Evolutionary conservation across 2,888 invertebrate genomes (phyloP), one percentile per base, ranked within the genome.

Genomic region (Drosophila borealis): DNA sequence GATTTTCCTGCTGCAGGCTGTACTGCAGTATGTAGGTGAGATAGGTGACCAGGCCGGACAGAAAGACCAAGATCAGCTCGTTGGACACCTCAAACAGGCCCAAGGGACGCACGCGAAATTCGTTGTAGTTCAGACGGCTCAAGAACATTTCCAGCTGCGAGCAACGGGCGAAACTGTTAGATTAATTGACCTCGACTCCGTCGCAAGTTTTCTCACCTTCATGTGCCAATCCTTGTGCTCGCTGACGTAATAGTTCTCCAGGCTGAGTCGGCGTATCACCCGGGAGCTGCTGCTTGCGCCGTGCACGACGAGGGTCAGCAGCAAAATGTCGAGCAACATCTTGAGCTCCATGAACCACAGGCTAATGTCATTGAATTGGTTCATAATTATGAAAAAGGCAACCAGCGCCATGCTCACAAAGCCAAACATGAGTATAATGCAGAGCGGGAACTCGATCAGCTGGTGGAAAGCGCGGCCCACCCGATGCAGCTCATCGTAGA

Each of bases 21-120:
- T 61, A 76, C 70, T 88, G 84, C 13, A 86, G 25, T 25, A 88
- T 61, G 17, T 76, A 89, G 21, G 81, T 80, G 25, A 89, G 54
- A 45, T 84, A 86, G 34, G 84, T 89, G 42, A 90, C 64, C 69
- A 88, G 55, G 0, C 67, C 78, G 4, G 89, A 88, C 2, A 89
- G 25, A 51, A 80, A 83, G 39, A 85, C 67, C 46, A 89, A 60
- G 11, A 77, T 77, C 14, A 89, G 60, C 49, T 81, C 71, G 51
- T 89, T 90, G 48, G 85, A 83, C 11, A 90, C 70, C 50, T 89
- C 87, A n/a, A 89, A 87, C 0, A 90, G 41, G 0, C 85, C 89
- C 56, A 84, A 57, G 3, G 83, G 77, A 46, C 69, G 70, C 8
- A 86, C 80, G 3, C 78, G 79, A 50, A 90, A 68, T 42, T 87